These are phyloP conservation scores for Paradoxurus hermaphroditus DNA, from an alignment of 2,113 vertebrate genomes.

Conservation along the genomic window DNA sequence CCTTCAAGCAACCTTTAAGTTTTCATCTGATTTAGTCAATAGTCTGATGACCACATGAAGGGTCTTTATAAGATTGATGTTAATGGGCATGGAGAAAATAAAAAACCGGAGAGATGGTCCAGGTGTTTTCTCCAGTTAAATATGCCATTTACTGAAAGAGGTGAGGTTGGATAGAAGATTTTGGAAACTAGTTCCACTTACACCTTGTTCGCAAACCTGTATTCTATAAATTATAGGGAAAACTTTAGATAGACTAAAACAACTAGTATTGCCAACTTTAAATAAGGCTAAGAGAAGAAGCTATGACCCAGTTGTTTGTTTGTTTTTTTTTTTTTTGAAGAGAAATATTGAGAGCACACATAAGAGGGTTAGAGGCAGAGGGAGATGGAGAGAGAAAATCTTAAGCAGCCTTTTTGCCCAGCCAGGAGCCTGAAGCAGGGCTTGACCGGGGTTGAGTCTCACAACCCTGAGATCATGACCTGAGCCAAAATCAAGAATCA, in stretches of 20 bases:
- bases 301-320: neutral
- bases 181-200: constrained; percentile 26
- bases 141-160: neutral
- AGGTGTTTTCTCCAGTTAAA: neutral
- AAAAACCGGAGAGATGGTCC: neutral
- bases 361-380: too few species aligned
- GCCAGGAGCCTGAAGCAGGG: too few species aligned
- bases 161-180: constrained; percentile 12
- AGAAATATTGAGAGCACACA: too few species aligned
- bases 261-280: neutral
- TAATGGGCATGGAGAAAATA: neutral
- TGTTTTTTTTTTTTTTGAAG: too few species aligned
- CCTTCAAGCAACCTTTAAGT: neutral
- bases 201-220: neutral
- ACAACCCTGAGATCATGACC: too few species aligned
- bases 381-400: too few species aligned
- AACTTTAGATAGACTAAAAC: neutral
- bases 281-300: neutral
- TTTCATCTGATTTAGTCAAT: constrained; percentile 14
- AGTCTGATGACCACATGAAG: neutral
- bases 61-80: neutral
- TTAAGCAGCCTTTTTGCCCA: too few species aligned
- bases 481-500: too few species aligned
- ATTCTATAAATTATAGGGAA: neutral
- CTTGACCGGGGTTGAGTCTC: too few species aligned